Evolutionary conservation across 2,888 invertebrate species (phyloP).

Genomic region (Petrophora chlorosata): DNA sequence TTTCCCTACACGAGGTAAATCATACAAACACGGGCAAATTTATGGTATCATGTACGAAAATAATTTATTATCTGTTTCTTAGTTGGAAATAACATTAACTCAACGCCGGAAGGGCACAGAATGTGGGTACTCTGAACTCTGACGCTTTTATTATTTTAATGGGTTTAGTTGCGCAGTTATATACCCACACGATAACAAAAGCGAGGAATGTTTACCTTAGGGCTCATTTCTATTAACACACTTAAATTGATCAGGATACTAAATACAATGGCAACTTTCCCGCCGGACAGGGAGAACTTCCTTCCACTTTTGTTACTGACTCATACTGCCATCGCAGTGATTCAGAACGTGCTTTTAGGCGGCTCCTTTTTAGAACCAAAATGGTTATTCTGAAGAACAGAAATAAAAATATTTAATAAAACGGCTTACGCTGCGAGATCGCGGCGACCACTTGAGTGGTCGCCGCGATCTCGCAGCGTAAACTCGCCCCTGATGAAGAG

Average conservation of each 20-base stretch:
- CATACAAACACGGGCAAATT: neutral
- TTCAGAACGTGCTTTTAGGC: no score
- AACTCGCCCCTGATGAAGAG: no score
- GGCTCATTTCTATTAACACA: neutral
- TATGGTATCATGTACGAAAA: constrained; percentile 8
- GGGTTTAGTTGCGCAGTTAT: constrained; percentile 21
- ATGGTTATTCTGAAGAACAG: no score
- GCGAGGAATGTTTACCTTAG: constrained; percentile 9
- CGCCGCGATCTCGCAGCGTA: no score
- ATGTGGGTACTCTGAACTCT: constrained; percentile 1
- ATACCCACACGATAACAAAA: constrained; percentile 8
- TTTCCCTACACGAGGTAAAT: neutral
- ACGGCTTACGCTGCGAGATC: no score
- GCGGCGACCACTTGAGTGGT: no score
- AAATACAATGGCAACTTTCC: no score
- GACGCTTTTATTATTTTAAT: constrained; percentile 22
- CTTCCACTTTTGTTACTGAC: no score
- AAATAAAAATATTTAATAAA: no score
- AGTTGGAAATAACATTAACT: constrained; percentile 24
- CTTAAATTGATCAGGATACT: neutral
- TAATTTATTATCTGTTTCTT: constrained; percentile 12
- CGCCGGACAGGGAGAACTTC: no score
- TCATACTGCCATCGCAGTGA: no score
- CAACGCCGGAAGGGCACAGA: constrained; percentile 6
- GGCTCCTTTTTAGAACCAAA: no score